Conservation (phyloP, 2,888 invertebrate genomes). For the Drosophila subquinaria region DNA sequence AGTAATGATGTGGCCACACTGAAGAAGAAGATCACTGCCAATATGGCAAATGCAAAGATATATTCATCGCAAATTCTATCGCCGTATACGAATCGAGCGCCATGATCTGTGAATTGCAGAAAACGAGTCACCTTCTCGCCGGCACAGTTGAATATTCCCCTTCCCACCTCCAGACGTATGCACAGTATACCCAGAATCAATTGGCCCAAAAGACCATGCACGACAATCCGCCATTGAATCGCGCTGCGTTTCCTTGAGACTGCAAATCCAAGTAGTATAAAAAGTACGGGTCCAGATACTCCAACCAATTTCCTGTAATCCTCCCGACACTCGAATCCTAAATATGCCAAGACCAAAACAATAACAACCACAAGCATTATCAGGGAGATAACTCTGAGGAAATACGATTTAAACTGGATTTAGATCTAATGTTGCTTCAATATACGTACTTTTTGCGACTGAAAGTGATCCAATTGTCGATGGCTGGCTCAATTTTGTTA, state of each 20-base stretch:
- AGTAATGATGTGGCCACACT: conserved; percentile 94
- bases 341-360: not conserved
- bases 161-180: conserved; percentile 90
- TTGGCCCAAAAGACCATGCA: conserved; percentile 92
- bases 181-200: conserved; percentile 93
- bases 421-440: not conserved
- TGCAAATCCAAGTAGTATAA: conserved; percentile 3
- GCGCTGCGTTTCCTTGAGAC: conserved; percentile 7
- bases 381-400: conserved; percentile 30
- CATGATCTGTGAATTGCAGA: conserved; percentile 90
- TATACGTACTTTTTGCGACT: conserved; percentile 43
- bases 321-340: conserved; percentile 14
- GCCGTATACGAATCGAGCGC: conserved; percentile 94
- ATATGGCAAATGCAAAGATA: conserved; percentile 94
- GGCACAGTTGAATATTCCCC: conserved; percentile 35
- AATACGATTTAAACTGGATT: not conserved
- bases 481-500: conserved; percentile 19
- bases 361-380: conserved; percentile 25
- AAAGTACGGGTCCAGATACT: not conserved
- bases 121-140: conserved; percentile 82
- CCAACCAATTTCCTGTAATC: conserved; percentile 1
- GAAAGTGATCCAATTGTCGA: conserved; percentile 48
- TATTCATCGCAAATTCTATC: conserved; percentile 86
- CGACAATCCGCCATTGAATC: conserved; percentile 17
- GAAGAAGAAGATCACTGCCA: conserved; percentile 96